Percentiles rank a stretch among this genome's conserved stretches.
These are phyloP conservation scores for Mus pahari DNA, from an alignment of 2,113 vertebrate species.

Conservation along the genomic window DNA sequence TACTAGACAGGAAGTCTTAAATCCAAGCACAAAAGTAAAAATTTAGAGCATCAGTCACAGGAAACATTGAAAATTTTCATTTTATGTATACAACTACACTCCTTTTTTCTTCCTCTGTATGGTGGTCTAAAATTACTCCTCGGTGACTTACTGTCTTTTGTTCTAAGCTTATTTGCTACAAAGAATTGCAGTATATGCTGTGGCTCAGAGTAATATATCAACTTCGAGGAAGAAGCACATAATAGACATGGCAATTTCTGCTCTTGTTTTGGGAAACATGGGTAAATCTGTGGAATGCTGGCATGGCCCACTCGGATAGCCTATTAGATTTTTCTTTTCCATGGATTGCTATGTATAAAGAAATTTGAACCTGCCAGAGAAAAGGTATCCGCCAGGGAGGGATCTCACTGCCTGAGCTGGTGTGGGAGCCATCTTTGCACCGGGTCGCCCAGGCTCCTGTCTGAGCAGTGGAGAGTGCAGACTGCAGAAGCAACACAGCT, in stretches of 20 bases:
- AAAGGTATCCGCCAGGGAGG: too few species aligned
- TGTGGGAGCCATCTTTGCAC: too few species aligned
- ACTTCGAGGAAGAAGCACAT: conserved; percentile 46
- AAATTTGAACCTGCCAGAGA: too few species aligned
- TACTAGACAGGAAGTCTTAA: conserved; percentile 57
- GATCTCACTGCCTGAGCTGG: too few species aligned
- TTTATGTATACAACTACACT: background rate
- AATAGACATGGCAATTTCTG: background rate
- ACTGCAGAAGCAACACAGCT: too few species aligned
- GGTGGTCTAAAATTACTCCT: conserved; percentile 62
- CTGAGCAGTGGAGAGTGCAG: too few species aligned
- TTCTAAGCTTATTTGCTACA: conserved; percentile 55
- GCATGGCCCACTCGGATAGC: background rate
- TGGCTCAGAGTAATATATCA: conserved; percentile 46
- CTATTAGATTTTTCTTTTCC: conserved; percentile 53
- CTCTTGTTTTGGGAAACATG: conserved; percentile 11
- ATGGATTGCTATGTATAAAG: background rate
- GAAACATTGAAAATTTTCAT: conserved; percentile 45
- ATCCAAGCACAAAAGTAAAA: conserved; percentile 4
- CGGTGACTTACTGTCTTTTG: conserved; percentile 27
- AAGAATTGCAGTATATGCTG: conserved; percentile 42
- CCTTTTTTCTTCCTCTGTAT: conserved; percentile 47
- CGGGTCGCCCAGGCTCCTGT: too few species aligned
- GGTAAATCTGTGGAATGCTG: conserved; percentile 16
- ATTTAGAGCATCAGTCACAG: background rate